Conservation (phyloP, 2,888 invertebrate genomes). For the Dicyrtomina minuta region DNA sequence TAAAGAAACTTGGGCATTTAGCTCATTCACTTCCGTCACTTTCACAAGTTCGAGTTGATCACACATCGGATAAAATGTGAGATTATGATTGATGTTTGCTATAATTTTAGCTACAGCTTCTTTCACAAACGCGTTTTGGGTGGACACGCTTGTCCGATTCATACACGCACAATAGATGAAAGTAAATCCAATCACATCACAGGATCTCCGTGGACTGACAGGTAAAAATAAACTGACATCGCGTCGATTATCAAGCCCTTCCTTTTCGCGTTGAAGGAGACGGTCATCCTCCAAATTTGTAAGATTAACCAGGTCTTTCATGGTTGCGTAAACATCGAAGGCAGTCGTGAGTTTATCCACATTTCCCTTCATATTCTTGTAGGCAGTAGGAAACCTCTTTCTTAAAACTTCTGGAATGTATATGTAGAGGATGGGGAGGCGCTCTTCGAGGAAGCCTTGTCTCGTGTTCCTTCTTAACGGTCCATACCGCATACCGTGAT, state of each 20-base stretch:
- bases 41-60: neutral
- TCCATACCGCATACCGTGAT: slow-evolving; percentile 6
- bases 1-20: neutral
- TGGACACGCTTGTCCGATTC: neutral
- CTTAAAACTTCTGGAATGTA: slow-evolving; percentile 3
- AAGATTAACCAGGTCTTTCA: slow-evolving; percentile 33
- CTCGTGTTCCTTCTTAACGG: neutral
- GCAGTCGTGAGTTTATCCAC: slow-evolving; percentile 33
- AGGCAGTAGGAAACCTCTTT: slow-evolving; percentile 22
- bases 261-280: neutral
- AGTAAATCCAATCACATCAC: slow-evolving; percentile 32
- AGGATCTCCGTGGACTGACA: slow-evolving; percentile 30
- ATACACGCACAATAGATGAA: slow-evolving; percentile 35
- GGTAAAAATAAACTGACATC: slow-evolving; percentile 31
- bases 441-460: slow-evolving; percentile 13
- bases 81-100: neutral
- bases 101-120: neutral
- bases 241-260: neutral
- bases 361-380: slow-evolving; percentile 32
- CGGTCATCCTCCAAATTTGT: neutral
- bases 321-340: slow-evolving; percentile 34
- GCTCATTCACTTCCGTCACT: neutral
- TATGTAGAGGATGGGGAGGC: neutral
- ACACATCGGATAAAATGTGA: neutral
- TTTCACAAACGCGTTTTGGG: neutral